Percentiles rank a stretch among this genome's conserved stretches.
Evolutionary conservation across 2,797 vertebrate species (phyloP).

Genomic region (Syncerus caffer): DNA sequence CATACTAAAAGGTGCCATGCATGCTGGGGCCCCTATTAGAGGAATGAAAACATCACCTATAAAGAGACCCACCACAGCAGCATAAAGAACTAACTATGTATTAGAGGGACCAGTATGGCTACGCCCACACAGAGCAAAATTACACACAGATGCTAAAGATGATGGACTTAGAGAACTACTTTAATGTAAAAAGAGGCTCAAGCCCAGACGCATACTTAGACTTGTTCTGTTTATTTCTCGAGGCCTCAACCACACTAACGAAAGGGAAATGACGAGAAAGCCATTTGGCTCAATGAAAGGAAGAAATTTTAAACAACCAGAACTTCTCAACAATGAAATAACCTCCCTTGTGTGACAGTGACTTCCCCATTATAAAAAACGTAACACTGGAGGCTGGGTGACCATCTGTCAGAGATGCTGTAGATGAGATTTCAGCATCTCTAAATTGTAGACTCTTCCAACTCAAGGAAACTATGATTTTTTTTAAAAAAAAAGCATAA

Average conservation of each 20-base stretch:
- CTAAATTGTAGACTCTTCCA: background rate
- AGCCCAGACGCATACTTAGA: background rate
- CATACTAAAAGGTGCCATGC: background rate
- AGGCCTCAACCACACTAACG: background rate
- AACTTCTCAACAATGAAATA: background rate
- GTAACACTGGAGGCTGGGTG: background rate
- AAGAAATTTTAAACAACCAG: constrained; percentile 39
- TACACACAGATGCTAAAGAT: background rate
- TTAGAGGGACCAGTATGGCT: no score
- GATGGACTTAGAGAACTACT: background rate
- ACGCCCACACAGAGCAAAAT: background rate
- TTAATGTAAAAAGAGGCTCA: background rate
- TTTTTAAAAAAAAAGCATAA: background rate
- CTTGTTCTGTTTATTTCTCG: constrained; percentile 12
- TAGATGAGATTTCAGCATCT: constrained; percentile 9
- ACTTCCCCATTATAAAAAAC: background rate
- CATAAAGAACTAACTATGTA: background rate
- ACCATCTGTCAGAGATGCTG: constrained; percentile 14
- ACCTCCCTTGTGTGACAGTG: background rate
- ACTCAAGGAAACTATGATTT: constrained; percentile 5
- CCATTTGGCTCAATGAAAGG: constrained; percentile 14
- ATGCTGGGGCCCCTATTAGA: background rate
- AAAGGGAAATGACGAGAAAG: background rate
- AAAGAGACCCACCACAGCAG: background rate
- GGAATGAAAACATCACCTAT: background rate